A percentile compares a stretch with the other conserved stretches of the same genome.
Conservation (phyloP, 2,888 invertebrate species). For the Acronicta alni region DNA sequence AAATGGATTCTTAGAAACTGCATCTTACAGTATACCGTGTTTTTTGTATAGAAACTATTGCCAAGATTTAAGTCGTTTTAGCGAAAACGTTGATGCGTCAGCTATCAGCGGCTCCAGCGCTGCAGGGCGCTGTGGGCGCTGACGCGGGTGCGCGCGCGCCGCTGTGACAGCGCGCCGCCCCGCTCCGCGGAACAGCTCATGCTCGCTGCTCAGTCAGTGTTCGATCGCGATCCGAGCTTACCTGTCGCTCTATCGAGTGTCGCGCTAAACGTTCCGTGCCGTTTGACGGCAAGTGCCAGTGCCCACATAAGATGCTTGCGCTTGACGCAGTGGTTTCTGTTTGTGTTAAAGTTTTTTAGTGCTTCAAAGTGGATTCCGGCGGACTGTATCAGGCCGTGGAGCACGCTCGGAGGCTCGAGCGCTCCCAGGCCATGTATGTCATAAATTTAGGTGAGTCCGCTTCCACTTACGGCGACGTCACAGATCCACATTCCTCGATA, state of each 20-base stretch:
- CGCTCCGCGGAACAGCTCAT: slow-evolving; percentile 54
- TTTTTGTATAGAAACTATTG: slow-evolving; percentile 66
- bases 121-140: slow-evolving; percentile 43
- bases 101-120: slow-evolving; percentile 53
- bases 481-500: slow-evolving; percentile 74
- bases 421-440: slow-evolving; percentile 89
- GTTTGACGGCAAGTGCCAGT: slow-evolving; percentile 74
- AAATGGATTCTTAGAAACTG: slow-evolving; percentile 66
- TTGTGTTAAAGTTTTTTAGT: slow-evolving; percentile 81
- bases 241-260: slow-evolving; percentile 71
- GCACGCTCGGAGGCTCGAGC: slow-evolving; percentile 87
- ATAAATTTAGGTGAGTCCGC: slow-evolving; percentile 89
- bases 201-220: slow-evolving; percentile 69
- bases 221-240: slow-evolving; percentile 77
- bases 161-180: slow-evolving; percentile 48
- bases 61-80: slow-evolving; percentile 72
- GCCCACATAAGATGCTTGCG: slow-evolving; percentile 84
- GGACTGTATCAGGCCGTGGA: slow-evolving; percentile 87
- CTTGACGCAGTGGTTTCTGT: slow-evolving; percentile 80
- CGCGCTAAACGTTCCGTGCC: slow-evolving; percentile 67
- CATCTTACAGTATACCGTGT: slow-evolving; percentile 60
- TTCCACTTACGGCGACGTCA: slow-evolving; percentile 67
- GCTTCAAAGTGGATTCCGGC: slow-evolving; percentile 87
- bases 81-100: slow-evolving; percentile 63
- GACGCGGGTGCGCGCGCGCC: slow-evolving; percentile 42